Evolutionary conservation across 1,140 invertebrate species (phyloP).

Genomic region (Drosophila asahinai): DNA sequence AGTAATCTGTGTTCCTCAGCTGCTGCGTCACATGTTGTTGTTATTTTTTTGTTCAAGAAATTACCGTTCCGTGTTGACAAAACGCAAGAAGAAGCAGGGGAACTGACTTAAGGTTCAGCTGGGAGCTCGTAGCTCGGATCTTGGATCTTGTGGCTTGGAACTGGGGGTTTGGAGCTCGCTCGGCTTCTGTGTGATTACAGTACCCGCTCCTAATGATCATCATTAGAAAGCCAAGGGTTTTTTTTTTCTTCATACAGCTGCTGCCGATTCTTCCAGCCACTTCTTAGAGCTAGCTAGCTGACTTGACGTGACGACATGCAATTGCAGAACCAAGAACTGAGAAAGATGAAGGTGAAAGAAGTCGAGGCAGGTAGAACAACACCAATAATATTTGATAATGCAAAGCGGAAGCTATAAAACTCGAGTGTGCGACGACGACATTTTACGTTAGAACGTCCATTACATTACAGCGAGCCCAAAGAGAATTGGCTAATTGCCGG

Average conservation of each 20-base stretch:
- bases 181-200: constrained; percentile 68
- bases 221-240: constrained; percentile 80
- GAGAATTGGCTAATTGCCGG: constrained; percentile 77
- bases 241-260: constrained; percentile 36
- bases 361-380: constrained; percentile 34
- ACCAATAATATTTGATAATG: constrained; percentile 83
- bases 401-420: constrained; percentile 78
- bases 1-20: constrained; percentile 47
- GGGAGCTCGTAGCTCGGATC: background rate
- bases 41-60: constrained; percentile 60
- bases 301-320: constrained; percentile 77
- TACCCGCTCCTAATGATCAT: constrained; percentile 73
- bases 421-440: constrained; percentile 49
- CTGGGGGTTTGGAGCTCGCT: background rate
- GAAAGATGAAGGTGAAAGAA: constrained; percentile 10
- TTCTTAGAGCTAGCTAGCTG: constrained; percentile 7
- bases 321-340: constrained; percentile 39
- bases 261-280: constrained; percentile 2
- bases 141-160: background rate
- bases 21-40: constrained; percentile 15
- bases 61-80: constrained; percentile 73
- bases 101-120: constrained; percentile 35
- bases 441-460: constrained; percentile 38
- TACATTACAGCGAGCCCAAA: constrained; percentile 21
- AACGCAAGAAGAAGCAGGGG: constrained; percentile 42